Evolutionary conservation across 1,140 invertebrate genomes (phyloP).

Genomic region (Tetramorium alpestre): DNA sequence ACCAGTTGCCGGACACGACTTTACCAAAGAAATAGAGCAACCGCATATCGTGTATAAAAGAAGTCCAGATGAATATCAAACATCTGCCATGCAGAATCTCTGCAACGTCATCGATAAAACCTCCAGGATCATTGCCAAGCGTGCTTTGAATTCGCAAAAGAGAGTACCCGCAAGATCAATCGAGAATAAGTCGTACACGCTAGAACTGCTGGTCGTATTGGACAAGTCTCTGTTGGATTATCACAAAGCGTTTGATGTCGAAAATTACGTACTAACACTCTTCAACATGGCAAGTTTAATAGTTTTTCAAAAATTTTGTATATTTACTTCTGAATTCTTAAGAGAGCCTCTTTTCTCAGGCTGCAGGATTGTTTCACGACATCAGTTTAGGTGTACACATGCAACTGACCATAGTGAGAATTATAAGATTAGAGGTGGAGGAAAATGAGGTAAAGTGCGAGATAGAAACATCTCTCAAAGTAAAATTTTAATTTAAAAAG

Average conservation of each 20-base stretch:
- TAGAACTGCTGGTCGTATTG: conserved; percentile 88
- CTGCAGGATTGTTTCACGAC: conserved; percentile 87
- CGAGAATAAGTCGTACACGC: conserved; percentile 76
- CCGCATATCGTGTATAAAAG: conserved; percentile 76
- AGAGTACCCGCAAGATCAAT: conserved; percentile 37
- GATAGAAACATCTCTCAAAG: neutral
- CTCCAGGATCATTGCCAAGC: conserved; percentile 69
- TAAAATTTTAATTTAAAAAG: neutral
- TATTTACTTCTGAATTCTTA: conserved; percentile 2
- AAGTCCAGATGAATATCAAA: conserved; percentile 47
- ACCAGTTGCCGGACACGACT: conserved; percentile 83
- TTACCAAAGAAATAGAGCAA: conserved; percentile 70
- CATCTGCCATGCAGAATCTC: conserved; percentile 29
- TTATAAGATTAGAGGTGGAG: conserved; percentile 86
- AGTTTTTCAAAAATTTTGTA: neutral
- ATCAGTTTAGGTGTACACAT: conserved; percentile 87
- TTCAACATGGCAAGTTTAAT: conserved; percentile 87
- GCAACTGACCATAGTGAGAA: conserved; percentile 87
- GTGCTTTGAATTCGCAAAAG: conserved; percentile 56
- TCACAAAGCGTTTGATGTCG: conserved; percentile 87
- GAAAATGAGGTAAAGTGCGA: conserved; percentile 82
- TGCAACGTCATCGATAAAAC: conserved; percentile 69
- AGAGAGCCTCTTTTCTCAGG: conserved; percentile 62
- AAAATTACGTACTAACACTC: conserved; percentile 88
- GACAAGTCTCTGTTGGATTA: conserved; percentile 87